Base-by-base conservation (phyloP, 2,797 vertebrate species). In the Crossoptilon crossoptilon region DNA sequence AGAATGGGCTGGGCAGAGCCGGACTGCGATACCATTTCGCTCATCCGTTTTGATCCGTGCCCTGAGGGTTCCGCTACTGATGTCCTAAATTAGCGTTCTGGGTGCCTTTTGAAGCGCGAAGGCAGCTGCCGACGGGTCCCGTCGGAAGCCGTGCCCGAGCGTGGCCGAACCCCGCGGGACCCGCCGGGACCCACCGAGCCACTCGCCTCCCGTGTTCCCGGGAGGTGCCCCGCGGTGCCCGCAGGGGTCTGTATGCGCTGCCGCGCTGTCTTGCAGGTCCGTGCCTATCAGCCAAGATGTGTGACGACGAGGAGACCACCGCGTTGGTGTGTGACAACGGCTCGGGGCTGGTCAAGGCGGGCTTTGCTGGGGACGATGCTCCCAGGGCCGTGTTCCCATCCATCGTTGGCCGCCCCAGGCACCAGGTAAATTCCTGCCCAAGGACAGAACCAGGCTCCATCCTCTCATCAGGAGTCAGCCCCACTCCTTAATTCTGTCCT, bases 281-380 rank as follows among this genome's bases (percentile, higher is more conserved):
- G 95, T 87, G 97, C 79, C 96, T 87, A 85, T 69, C 62, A 76
- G 96, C 88, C 90, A 85, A 79, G 58, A 99, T 99, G 99, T 99
- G 99, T 44, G 99, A 99, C 97, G 99, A 99, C 72, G 99, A 99
- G 76, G 99, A 99, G 95, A 99, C 98, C 51, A 99, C 99, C 9
- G 98, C 99, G 16, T 97, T 99, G 86, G 99, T 99, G 96, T 99
- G 99, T 67, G 99, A 99, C 93, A 99, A 99, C 12, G 99, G 99
- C 82, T 99, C 99, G 2, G 98, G 99, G 76, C 98, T 99, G 96
- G 99, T 99, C 76, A 99, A 99, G 97, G 99, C 98, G 17, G 99
- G 99, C 60, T 99, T 99, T 90, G 99, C 99, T 1, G 99, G 99
- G 6, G 99, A 99, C 67, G 99, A 99, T 70, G 99, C 99, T 27